Evolutionary conservation across 1,140 invertebrate species (phyloP).

Genomic region (Polypedilum vanderplanki): DNA sequence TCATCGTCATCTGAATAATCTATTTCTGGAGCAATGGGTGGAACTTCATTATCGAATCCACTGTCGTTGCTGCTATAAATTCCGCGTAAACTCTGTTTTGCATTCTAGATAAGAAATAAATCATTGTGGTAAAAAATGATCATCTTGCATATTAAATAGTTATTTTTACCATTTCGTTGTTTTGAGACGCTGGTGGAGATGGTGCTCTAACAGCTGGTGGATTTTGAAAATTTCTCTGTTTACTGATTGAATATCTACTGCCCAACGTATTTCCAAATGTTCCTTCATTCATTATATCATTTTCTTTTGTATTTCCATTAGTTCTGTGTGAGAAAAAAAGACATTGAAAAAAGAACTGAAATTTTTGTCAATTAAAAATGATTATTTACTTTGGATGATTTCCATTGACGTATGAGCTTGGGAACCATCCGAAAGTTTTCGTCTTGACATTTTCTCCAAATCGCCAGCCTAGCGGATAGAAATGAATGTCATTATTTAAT

Average conservation of each 20-base stretch:
- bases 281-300: neutral
- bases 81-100: conserved; percentile 45
- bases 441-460: conserved; percentile 83
- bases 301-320: no score
- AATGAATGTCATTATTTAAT: neutral
- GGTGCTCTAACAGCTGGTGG: conserved; percentile 56
- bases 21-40: conserved; percentile 77
- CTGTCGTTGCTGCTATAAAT: conserved; percentile 78
- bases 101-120: neutral
- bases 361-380: conserved; percentile 7
- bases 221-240: conserved; percentile 37
- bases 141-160: neutral
- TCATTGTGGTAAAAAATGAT: neutral
- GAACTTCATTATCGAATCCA: conserved; percentile 79
- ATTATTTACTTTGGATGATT: conserved; percentile 34
- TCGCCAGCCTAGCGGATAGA: neutral
- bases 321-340: neutral
- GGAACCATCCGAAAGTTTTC: conserved; percentile 88
- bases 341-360: neutral
- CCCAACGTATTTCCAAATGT: neutral
- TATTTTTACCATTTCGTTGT: neutral
- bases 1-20: conserved; percentile 81
- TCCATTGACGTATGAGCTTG: conserved; percentile 82
- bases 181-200: conserved; percentile 53
- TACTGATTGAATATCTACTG: conserved; percentile 35